Conservation (phyloP, 2,113 vertebrate genomes). For the Oophaga pumilio region DNA sequence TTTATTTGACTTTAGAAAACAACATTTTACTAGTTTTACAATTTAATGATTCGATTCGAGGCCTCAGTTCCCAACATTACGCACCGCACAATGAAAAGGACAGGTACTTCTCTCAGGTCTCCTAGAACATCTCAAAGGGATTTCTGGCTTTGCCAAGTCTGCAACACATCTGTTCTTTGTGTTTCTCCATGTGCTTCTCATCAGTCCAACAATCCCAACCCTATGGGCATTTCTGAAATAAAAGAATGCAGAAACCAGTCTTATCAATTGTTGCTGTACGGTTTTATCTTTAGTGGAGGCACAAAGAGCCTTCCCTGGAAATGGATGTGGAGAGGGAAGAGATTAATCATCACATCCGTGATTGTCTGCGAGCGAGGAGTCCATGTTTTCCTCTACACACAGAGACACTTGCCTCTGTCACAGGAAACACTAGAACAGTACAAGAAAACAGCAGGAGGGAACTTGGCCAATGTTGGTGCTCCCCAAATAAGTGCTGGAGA, state of each 20-base stretch:
- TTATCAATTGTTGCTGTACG: conserved; percentile 49
- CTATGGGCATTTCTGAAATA: conserved; percentile 48
- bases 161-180: conserved; percentile 53
- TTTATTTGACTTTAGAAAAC: background rate
- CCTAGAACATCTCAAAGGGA: conserved; percentile 22
- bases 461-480: conserved; percentile 11
- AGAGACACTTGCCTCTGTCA: conserved; percentile 31
- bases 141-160: conserved; percentile 38
- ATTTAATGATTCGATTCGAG: background rate
- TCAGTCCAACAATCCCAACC: conserved; percentile 48
- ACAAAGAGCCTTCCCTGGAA: conserved; percentile 41
- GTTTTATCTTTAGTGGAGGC: conserved; percentile 32
- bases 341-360: conserved; percentile 47
- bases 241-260: conserved; percentile 37
- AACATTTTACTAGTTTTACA: background rate
- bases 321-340: conserved; percentile 40
- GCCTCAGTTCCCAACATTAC: conserved; percentile 1
- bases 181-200: conserved; percentile 52
- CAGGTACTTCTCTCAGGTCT: conserved; percentile 25
- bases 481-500: conserved; percentile 26
- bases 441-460: conserved; percentile 8
- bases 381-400: conserved; percentile 15
- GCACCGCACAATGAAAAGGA: conserved; percentile 4
- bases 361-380: background rate
- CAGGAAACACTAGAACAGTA: conserved; percentile 36